A percentile compares a stretch with the other conserved stretches of the same genome.
phyloP scores from a whole-genome alignment of 2,797 vertebrate species.

The Sebastes nivosus region DNA sequence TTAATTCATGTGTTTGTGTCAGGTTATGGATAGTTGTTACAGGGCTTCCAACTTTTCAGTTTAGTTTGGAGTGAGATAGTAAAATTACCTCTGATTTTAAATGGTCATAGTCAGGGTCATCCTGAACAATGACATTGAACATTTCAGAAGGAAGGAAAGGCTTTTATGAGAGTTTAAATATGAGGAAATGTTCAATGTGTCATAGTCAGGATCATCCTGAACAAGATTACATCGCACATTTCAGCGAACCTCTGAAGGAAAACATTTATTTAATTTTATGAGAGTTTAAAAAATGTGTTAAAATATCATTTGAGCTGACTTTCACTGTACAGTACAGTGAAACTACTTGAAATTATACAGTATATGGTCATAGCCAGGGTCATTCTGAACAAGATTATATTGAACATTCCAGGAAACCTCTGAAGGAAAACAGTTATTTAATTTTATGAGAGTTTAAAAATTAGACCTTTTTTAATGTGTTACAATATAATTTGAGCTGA shows the following conservation, averaged over 20 bases:
- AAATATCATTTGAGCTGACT: neutral
- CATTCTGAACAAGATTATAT: no score
- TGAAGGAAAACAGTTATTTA: no score
- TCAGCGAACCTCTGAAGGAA: neutral
- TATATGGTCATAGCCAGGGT: no score
- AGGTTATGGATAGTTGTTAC: neutral
- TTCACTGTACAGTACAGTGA: neutral
- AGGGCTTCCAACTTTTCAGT: neutral
- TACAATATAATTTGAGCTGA: neutral
- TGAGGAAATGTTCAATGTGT: neutral
- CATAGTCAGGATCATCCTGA: neutral
- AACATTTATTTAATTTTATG: neutral
- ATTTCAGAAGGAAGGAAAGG: neutral
- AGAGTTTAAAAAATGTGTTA: neutral
- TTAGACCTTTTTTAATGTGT: neutral
- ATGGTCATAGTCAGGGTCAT: neutral
- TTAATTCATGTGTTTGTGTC: neutral
- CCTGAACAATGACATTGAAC: neutral
- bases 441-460: neutral
- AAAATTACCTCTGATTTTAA: neutral
- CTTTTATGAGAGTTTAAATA: neutral
- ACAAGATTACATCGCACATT: neutral
- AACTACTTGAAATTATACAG: neutral
- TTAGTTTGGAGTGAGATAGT: neutral
- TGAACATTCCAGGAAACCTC: no score